A percentile compares a stretch with the other conserved stretches of the same genome.
These are phyloP conservation scores for Pollimyrus isidori DNA, from an alignment of 2,113 vertebrate species.

Conservation along the genomic window DNA sequence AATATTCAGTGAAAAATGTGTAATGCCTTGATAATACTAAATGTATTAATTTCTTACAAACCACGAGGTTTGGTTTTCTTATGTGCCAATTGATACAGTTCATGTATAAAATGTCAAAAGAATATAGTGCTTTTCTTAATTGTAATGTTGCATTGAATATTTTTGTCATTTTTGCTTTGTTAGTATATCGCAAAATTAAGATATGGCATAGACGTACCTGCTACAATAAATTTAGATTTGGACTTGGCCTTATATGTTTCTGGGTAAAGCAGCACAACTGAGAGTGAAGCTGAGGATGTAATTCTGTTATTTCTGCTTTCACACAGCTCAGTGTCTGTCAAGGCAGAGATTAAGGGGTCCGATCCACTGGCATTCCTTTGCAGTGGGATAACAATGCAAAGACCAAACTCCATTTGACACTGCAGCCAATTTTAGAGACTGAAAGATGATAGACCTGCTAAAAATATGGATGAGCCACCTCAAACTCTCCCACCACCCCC, in stretches of 20 bases:
- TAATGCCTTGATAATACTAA: background rate
- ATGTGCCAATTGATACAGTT: background rate
- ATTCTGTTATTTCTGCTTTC: background rate
- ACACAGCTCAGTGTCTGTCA: background rate
- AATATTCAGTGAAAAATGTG: background rate
- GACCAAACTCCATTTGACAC: background rate
- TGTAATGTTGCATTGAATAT: background rate
- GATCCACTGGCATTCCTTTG: background rate
- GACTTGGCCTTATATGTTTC: background rate
- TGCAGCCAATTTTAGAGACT: slow-evolving; percentile 6
- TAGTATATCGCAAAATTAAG: background rate
- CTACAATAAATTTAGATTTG: background rate
- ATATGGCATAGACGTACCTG: background rate
- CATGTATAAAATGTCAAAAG: background rate
- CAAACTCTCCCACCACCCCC: background rate
- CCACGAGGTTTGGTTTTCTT: background rate
- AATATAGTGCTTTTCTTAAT: background rate
- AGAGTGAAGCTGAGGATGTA: background rate
- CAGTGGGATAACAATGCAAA: background rate
- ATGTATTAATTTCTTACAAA: background rate
- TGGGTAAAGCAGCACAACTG: background rate
- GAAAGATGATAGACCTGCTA: background rate
- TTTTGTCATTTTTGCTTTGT: background rate
- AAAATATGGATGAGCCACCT: slow-evolving; percentile 10
- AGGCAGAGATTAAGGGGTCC: background rate